These are phyloP conservation scores for Cyclopterus lumpus DNA, from an alignment of 2,797 vertebrate genomes.

Conservation along the genomic window DNA sequence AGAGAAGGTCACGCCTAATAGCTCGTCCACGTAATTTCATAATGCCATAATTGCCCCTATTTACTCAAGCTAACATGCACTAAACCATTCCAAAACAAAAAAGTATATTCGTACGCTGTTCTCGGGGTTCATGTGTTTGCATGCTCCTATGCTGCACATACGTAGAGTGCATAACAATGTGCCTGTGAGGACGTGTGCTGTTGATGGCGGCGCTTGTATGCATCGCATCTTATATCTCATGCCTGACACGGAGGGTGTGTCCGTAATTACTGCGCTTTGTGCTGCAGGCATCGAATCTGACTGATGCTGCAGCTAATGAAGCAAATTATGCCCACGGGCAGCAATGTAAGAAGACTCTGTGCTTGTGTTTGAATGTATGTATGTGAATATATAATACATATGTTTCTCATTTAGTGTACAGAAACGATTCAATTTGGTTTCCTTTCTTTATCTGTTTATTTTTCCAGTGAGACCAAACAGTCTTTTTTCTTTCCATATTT, in stretches of 20 bases:
- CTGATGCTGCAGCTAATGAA: constrained; percentile 74
- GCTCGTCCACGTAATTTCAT: constrained; percentile 81
- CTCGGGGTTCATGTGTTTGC: constrained; percentile 22
- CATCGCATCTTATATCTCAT: constrained; percentile 61
- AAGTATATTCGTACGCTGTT: constrained; percentile 23
- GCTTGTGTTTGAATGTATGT: constrained; percentile 5
- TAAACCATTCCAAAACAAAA: constrained; percentile 30
- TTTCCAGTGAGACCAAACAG: neutral
- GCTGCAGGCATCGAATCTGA: constrained; percentile 70
- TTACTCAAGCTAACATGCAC: constrained; percentile 56
- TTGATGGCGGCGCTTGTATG: constrained; percentile 36
- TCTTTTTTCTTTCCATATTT: constrained; percentile 9
- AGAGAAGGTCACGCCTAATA: constrained; percentile 80
- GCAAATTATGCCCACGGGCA: constrained; percentile 62
- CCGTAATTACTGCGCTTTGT: constrained; percentile 72
- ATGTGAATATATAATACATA: constrained; percentile 6
- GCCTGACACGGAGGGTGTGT: constrained; percentile 75
- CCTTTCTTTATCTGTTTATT: constrained; percentile 19
- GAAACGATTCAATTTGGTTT: constrained; percentile 2
- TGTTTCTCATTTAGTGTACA: constrained; percentile 22
- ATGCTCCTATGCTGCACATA: constrained; percentile 24
- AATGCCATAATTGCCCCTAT: constrained; percentile 76
- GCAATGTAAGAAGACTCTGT: constrained; percentile 12
- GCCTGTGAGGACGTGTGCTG: constrained; percentile 4
- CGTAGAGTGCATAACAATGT: constrained; percentile 22